Evolutionary conservation across 2,888 invertebrate genomes (phyloP).

Genomic region (Cotesia congregata): DNA sequence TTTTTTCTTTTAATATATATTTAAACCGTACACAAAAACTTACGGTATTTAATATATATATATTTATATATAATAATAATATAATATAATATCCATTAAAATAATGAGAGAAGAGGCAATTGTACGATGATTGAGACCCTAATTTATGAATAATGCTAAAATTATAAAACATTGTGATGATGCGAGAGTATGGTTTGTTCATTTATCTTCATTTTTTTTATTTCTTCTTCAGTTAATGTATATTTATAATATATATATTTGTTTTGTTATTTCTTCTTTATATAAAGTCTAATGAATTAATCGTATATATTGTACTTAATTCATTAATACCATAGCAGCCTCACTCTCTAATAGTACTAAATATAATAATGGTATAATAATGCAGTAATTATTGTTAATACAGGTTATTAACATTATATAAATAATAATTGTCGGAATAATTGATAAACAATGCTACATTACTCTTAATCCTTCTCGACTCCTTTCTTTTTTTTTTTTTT

Average conservation of each 20-base stretch:
- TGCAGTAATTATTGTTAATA: conserved; percentile 67
- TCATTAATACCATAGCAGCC: conserved; percentile 70
- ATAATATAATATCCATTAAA: background rate
- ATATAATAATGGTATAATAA: conserved; percentile 69
- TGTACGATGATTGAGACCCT: conserved; percentile 48
- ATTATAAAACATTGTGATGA: conserved; percentile 52
- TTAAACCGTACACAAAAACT: conserved; percentile 33
- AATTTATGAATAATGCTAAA: conserved; percentile 49
- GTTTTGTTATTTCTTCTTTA: conserved; percentile 52
- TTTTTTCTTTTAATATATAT: conserved; percentile 32
- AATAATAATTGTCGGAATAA: conserved; percentile 63
- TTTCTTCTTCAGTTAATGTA: conserved; percentile 24
- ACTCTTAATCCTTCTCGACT: conserved; percentile 54
- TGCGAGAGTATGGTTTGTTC: conserved; percentile 48
- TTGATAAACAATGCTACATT: conserved; percentile 62
- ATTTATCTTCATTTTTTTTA: background rate
- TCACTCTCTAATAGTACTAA: conserved; percentile 70
- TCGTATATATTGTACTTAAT: conserved; percentile 69
- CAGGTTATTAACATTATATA: conserved; percentile 64
- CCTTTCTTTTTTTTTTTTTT: conserved; percentile 22
- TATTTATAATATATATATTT: conserved; percentile 62
- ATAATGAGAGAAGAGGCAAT: conserved; percentile 50
- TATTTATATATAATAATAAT: background rate
- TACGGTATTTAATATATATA: background rate
- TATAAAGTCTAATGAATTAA: conserved; percentile 69